Evolutionary conservation across 2,888 invertebrate species (phyloP).

Genomic region (Aphidius colemani): DNA sequence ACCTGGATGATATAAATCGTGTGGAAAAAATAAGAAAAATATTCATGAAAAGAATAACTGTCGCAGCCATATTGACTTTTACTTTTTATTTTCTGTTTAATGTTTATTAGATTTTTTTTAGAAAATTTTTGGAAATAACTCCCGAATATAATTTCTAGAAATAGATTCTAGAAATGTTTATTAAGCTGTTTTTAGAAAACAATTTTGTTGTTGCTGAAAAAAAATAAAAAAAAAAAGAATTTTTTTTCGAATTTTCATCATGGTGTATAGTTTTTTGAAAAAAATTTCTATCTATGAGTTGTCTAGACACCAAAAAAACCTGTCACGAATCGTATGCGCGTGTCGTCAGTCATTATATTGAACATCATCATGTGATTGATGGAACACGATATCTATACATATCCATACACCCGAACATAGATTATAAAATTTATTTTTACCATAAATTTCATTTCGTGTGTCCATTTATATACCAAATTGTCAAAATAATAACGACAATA

Average conservation of each 20-base stretch:
- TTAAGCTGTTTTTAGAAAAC: slow-evolving; percentile 22
- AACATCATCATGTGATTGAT: slow-evolving; percentile 15
- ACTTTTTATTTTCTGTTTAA: too few relatives aligned
- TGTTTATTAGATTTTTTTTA: too few relatives aligned
- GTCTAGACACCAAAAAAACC: slow-evolving; percentile 2
- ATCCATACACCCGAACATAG: neutral
- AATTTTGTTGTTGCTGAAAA: slow-evolving; percentile 2
- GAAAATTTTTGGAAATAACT: too few relatives aligned
- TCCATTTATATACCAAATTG: slow-evolving; percentile 26
- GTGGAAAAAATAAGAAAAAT: neutral
- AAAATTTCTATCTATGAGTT: too few relatives aligned
- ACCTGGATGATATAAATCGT: slow-evolving; percentile 21
- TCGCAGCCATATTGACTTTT: too few relatives aligned
- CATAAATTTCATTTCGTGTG: slow-evolving; percentile 5
- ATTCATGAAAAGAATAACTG: too few relatives aligned
- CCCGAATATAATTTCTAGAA: too few relatives aligned
- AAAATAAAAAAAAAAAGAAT: neutral
- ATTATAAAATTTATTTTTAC: slow-evolving; percentile 24
- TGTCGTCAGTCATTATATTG: slow-evolving; percentile 39
- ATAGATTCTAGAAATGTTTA: too few relatives aligned
- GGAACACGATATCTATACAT: slow-evolving; percentile 29
- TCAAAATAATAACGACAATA: slow-evolving; percentile 49
- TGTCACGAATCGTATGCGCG: slow-evolving; percentile 32
- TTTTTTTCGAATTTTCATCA: neutral
- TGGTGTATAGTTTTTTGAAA: neutral